Conservation (phyloP, 1,140 invertebrate genomes). For the Cydia splendana region DNA sequence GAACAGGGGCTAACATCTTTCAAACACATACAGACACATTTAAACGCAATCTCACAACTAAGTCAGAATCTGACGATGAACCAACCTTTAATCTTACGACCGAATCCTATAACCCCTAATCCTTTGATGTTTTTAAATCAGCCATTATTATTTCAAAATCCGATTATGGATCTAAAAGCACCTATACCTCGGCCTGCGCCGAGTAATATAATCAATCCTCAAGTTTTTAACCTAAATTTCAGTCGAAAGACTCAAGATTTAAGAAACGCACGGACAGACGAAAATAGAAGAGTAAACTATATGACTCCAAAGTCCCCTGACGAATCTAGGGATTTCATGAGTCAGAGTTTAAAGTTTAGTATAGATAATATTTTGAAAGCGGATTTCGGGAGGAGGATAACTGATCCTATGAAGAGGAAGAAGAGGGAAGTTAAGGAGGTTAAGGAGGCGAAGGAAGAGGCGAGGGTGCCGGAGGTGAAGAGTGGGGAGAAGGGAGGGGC, state of each 20-base stretch:
- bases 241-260: slow-evolving; percentile 48
- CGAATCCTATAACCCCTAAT: slow-evolving; percentile 77
- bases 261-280: slow-evolving; percentile 49
- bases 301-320: slow-evolving; percentile 61
- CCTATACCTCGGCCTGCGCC: slow-evolving; percentile 53
- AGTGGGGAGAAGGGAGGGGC: slow-evolving; percentile 60
- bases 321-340: slow-evolving; percentile 72
- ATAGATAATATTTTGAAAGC: slow-evolving; percentile 96
- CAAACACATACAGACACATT: slow-evolving; percentile 82
- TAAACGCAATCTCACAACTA: slow-evolving; percentile 81
- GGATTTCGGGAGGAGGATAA: slow-evolving; percentile 89
- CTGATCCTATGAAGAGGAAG: slow-evolving; percentile 84
- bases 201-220: slow-evolving; percentile 55
- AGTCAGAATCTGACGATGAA: slow-evolving; percentile 75
- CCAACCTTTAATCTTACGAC: slow-evolving; percentile 70
- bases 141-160: slow-evolving; percentile 73
- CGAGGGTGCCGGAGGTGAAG: slow-evolving; percentile 66
- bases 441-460: slow-evolving; percentile 56
- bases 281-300: slow-evolving; percentile 59
- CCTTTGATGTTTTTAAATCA: slow-evolving; percentile 78
- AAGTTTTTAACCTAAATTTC: slow-evolving; percentile 58
- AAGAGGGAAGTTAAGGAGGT: slow-evolving; percentile 58
- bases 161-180: slow-evolving; percentile 63
- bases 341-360: slow-evolving; percentile 91
- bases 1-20: slow-evolving; percentile 73